phyloP scores from a whole-genome alignment of 2,888 invertebrate genomes.

The Tineola bisselliella region DNA sequence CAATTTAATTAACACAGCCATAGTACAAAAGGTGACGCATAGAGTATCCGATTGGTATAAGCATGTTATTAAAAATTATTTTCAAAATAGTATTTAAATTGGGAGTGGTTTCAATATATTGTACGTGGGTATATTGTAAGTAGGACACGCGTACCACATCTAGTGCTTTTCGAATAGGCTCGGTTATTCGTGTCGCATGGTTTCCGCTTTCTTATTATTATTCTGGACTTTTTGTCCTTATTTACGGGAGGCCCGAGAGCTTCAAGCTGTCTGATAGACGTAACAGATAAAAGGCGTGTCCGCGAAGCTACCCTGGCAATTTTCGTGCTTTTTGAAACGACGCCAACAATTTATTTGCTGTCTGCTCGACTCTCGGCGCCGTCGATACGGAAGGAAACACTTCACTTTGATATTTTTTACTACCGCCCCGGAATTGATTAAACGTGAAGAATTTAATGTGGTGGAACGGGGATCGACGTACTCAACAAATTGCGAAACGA shows the following conservation, averaged over 20 bases:
- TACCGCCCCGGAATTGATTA: slow-evolving; percentile 47
- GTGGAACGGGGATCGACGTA: slow-evolving; percentile 38
- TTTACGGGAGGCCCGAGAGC: slow-evolving; percentile 38
- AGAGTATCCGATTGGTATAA: too few relatives aligned
- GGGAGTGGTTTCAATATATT: slow-evolving; percentile 21
- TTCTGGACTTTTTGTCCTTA: slow-evolving; percentile 40
- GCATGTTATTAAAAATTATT: too few relatives aligned
- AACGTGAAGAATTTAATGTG: slow-evolving; percentile 58
- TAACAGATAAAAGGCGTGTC: slow-evolving; percentile 65
- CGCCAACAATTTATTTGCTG: slow-evolving; percentile 59
- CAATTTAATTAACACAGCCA: too few relatives aligned
- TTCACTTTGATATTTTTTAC: slow-evolving; percentile 47
- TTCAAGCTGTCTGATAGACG: slow-evolving; percentile 46
- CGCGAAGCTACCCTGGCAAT: slow-evolving; percentile 43
- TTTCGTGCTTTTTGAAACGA: slow-evolving; percentile 57
- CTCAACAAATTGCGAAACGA: slow-evolving; percentile 37
- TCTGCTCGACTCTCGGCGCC: slow-evolving; percentile 39
- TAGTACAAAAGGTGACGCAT: too few relatives aligned
- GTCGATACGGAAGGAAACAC: slow-evolving; percentile 47
- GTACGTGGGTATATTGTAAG: slow-evolving; percentile 22
- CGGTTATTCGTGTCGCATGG: slow-evolving; percentile 28
- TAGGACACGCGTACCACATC: slow-evolving; percentile 29
- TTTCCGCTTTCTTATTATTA: slow-evolving; percentile 36
- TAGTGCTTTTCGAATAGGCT: slow-evolving; percentile 32
- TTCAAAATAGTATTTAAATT: too few relatives aligned